These are phyloP conservation scores for Argya squamiceps DNA, from an alignment of 2,797 vertebrate species.

Conservation along the genomic window DNA sequence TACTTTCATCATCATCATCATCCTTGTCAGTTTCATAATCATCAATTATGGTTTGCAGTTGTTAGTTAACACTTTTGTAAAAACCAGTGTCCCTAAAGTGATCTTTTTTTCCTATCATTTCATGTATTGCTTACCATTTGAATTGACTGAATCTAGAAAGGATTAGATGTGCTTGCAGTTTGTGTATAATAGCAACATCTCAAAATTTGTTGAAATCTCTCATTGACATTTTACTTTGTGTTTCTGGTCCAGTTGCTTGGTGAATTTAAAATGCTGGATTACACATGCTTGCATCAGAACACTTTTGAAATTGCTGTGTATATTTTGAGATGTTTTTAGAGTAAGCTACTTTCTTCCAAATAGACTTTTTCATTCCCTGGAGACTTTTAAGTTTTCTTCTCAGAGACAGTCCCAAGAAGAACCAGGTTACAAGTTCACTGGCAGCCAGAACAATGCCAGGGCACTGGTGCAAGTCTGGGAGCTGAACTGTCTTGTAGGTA, in stretches of 20 bases:
- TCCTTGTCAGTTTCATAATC: neutral
- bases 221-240: neutral
- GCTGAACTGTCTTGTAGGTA: neutral
- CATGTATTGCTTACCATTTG: neutral
- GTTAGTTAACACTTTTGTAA: neutral
- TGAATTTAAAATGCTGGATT: neutral
- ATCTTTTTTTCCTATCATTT: neutral
- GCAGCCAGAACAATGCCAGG: neutral
- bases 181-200: neutral
- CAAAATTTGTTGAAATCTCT: neutral
- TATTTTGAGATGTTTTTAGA: neutral
- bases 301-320: neutral
- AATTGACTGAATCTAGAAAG: neutral
- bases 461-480: neutral
- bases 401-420: neutral
- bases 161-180: neutral
- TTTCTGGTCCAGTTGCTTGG: neutral
- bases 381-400: neutral
- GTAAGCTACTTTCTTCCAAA: neutral
- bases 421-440: neutral
- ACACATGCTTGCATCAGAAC: neutral
- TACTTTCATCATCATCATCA: neutral
- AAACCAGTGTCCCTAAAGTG: neutral
- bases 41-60: neutral
- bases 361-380: neutral